These are phyloP conservation scores for Pseudococcus longispinus DNA, from an alignment of 2,888 invertebrate genomes.

Conservation along the genomic window DNA sequence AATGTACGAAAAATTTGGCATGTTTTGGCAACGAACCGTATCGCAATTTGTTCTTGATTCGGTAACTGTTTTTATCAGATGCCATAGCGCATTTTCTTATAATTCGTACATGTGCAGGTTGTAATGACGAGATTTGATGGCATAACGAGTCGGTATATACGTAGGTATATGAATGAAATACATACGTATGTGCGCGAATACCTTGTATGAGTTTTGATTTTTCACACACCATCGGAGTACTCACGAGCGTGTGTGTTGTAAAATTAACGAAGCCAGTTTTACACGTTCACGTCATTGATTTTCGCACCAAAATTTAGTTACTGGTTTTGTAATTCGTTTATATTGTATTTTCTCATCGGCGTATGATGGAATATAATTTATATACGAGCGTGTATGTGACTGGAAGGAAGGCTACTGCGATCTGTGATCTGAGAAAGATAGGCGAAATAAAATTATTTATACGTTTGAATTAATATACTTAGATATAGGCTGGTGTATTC, in stretches of 20 bases:
- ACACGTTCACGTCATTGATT: conserved; percentile 14
- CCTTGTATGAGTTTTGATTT: conserved; percentile 35
- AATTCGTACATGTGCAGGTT: neutral
- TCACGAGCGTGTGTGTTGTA: neutral
- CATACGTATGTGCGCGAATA: neutral
- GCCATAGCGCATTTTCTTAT: neutral
- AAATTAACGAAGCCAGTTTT: conserved; percentile 19
- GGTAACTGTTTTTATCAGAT: conserved; percentile 28
- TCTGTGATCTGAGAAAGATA: neutral
- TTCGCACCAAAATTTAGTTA: conserved; percentile 5
- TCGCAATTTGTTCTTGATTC: conserved; percentile 12
- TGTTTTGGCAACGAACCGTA: conserved; percentile 21
- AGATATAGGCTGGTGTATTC: neutral
- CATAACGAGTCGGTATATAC: neutral
- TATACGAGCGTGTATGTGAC: neutral
- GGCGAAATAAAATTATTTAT: conserved; percentile 10
- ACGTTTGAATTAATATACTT: neutral
- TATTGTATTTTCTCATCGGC: neutral
- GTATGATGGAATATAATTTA: neutral
- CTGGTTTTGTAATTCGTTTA: neutral
- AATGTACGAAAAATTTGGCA: conserved; percentile 19
- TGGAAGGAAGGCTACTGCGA: neutral
- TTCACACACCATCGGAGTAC: conserved; percentile 49
- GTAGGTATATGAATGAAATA: conserved; percentile 40
- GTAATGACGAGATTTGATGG: neutral